These are phyloP conservation scores for Coreius guichenoti DNA, from an alignment of 2,797 vertebrate species.

Conservation along the genomic window DNA sequence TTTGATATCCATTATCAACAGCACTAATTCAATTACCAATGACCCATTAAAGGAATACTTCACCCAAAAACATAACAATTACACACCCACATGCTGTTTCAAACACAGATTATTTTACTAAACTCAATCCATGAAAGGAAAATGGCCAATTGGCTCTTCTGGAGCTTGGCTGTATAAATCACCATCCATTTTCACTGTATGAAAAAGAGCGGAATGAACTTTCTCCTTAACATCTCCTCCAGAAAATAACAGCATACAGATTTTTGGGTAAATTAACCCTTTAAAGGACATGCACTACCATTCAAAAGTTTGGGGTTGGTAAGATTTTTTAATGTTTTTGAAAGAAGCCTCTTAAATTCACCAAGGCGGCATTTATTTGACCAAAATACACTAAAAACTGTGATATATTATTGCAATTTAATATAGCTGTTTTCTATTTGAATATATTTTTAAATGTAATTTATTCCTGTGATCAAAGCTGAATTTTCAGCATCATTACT, in stretches of 20 bases:
- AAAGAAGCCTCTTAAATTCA: neutral
- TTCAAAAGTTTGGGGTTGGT: neutral
- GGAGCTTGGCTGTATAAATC: neutral
- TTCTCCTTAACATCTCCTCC: neutral
- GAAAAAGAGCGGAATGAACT: neutral
- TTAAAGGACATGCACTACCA: neutral
- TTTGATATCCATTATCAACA: neutral
- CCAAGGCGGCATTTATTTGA: neutral
- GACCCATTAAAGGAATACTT: neutral
- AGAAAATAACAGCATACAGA: neutral
- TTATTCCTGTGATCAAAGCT: neutral
- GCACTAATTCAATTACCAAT: neutral
- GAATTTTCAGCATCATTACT: neutral
- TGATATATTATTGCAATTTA: neutral
- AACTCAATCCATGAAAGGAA: neutral
- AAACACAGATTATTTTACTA: neutral
- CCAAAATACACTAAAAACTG: neutral
- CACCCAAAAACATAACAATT: neutral
- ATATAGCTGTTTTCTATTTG: neutral
- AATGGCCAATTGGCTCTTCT: neutral
- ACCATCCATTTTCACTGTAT: neutral
- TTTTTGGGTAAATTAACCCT: neutral
- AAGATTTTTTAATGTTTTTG: neutral
- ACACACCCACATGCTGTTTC: neutral
- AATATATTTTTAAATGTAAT: neutral